Evolutionary conservation across 2,888 invertebrate genomes (phyloP).

Genomic region (Sepiola atlantica): DNA sequence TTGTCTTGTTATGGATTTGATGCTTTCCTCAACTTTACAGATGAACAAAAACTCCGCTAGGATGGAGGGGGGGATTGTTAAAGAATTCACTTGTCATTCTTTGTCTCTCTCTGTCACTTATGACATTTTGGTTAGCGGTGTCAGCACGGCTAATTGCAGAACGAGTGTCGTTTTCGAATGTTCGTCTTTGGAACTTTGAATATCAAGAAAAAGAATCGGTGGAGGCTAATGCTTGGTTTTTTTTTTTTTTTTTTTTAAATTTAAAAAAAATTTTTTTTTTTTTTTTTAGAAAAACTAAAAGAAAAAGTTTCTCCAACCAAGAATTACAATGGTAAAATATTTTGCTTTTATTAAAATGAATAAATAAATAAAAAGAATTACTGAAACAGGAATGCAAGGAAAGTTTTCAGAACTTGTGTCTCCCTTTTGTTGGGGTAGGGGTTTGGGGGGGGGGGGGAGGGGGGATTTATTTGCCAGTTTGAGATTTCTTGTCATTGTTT

Average conservation of each 20-base stretch:
- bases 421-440: not conserved
- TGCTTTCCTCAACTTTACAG: not conserved
- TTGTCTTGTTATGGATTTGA: not conserved
- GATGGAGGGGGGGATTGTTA: not conserved
- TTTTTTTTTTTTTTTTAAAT: not conserved
- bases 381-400: constrained; percentile 42
- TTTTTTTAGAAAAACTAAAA: not conserved
- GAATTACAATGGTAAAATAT: not conserved
- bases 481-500: not conserved
- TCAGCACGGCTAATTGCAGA: not conserved
- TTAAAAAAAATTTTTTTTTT: too few relatives aligned
- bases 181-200: constrained; percentile 2
- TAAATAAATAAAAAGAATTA: not conserved
- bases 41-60: not conserved
- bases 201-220: not conserved
- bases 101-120: constrained; percentile 6
- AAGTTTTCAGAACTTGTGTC: constrained; percentile 11
- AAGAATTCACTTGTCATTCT: not conserved
- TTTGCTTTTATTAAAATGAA: not conserved
- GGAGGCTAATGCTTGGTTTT: not conserved
- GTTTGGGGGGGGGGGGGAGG: not conserved
- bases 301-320: constrained; percentile 16
- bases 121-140: not conserved
- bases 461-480: not conserved
- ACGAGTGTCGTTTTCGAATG: not conserved